Evolutionary conservation across 2,888 invertebrate genomes (phyloP).

Genomic region (Osmoderma eremita): DNA sequence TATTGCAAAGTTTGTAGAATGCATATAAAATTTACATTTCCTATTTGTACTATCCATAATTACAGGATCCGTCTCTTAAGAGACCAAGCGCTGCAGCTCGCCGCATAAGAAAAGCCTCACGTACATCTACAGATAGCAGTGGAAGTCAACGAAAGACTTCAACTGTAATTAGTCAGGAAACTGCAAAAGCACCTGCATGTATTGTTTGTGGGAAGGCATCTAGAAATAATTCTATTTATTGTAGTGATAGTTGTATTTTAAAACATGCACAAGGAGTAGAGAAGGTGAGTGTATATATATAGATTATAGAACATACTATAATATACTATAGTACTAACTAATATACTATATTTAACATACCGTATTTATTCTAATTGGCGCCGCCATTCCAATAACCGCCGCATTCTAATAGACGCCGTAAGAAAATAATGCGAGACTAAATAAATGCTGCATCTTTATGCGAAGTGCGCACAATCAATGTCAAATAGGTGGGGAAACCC

Average conservation of each 20-base stretch:
- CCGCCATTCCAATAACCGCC: too few species aligned
- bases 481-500: too few species aligned
- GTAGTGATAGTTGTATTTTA: slow-evolving; percentile 87
- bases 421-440: too few species aligned
- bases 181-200: slow-evolving; percentile 63
- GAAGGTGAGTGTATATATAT: slow-evolving; percentile 52
- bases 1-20: slow-evolving; percentile 74
- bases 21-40: background rate
- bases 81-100: slow-evolving; percentile 61
- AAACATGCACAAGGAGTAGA: slow-evolving; percentile 82
- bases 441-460: too few species aligned
- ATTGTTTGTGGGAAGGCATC: slow-evolving; percentile 82
- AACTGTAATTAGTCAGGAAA: slow-evolving; percentile 29
- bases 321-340: too few species aligned
- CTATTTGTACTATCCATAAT: background rate
- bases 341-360: too few species aligned
- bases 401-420: too few species aligned
- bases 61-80: slow-evolving; percentile 56
- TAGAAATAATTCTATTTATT: slow-evolving; percentile 86
- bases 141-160: slow-evolving; percentile 48
- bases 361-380: too few species aligned
- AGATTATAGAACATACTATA: too few species aligned
- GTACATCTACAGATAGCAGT: slow-evolving; percentile 58
- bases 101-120: slow-evolving; percentile 59
- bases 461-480: too few species aligned